A percentile compares a stretch with the other conserved stretches of the same genome.
Conservation (phyloP, 2,797 vertebrate genomes). For the Morelia viridis region DNA sequence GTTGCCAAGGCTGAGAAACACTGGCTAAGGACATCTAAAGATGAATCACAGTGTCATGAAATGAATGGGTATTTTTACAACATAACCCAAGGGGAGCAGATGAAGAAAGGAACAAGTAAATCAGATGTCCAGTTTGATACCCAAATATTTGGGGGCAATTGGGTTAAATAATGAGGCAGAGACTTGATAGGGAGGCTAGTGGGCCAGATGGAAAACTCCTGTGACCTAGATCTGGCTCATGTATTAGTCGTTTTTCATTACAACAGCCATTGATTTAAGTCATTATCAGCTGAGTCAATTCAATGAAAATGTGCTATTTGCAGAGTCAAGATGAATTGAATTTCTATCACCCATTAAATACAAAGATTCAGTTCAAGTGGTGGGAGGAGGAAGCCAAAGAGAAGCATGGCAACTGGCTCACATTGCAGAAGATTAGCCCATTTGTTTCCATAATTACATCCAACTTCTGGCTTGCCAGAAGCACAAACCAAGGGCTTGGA, state of each 20-base stretch:
- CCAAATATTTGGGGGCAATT: background rate
- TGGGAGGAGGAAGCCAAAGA: background rate
- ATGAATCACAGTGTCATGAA: background rate
- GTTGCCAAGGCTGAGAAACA: too few species aligned
- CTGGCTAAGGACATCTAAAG: background rate
- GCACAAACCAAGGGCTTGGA: background rate
- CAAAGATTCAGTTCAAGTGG: background rate
- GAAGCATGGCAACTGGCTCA: background rate
- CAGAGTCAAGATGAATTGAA: background rate
- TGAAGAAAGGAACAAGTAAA: background rate
- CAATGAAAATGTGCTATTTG: background rate
- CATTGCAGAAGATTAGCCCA: background rate
- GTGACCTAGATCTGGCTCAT: background rate
- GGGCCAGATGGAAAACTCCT: background rate
- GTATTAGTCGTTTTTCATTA: too few species aligned
- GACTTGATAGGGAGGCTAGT: background rate
- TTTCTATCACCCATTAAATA: background rate
- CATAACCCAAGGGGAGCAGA: background rate
- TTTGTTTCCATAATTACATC: background rate
- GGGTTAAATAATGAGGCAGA: background rate
- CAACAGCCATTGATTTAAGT: background rate
- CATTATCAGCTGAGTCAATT: background rate
- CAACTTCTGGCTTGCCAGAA: background rate
- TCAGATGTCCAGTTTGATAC: background rate
- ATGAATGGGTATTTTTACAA: background rate